Evolutionary conservation across 2,113 vertebrate species (phyloP).

Genomic region (Psittacula cyanocephala): DNA sequence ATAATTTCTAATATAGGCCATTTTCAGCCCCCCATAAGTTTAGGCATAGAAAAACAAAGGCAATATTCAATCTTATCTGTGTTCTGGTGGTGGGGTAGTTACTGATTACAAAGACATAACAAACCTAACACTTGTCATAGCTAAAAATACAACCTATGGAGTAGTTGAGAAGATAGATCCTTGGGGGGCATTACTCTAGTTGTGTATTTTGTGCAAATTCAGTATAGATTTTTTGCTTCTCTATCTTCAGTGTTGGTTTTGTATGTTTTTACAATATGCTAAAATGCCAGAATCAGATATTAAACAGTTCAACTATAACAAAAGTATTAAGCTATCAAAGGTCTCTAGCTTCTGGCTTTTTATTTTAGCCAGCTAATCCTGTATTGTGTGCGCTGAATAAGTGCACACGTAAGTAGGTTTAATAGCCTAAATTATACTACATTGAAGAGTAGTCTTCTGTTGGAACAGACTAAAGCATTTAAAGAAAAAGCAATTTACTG

Average conservation of each 20-base stretch:
- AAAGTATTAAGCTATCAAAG: not conserved
- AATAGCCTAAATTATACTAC: not conserved
- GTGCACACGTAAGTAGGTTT: not conserved
- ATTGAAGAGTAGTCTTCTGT: not conserved
- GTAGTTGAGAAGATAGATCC: not conserved
- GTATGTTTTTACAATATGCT: not conserved
- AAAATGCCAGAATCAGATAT: not conserved
- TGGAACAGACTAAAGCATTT: not conserved
- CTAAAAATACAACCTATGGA: not conserved
- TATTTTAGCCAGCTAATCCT: not conserved
- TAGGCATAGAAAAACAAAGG: not conserved
- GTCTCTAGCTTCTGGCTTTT: not conserved
- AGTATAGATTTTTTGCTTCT: not conserved
- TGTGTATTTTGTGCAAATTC: not conserved
- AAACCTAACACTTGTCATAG: not conserved
- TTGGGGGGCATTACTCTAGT: not conserved
- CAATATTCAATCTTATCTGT: not conserved
- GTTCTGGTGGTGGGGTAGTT: not conserved
- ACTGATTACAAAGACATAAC: not conserved
- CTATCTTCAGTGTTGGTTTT: not conserved
- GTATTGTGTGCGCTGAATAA: not conserved
- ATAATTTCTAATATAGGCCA: not conserved
- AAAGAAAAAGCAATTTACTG: not conserved
- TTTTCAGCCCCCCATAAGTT: not conserved
- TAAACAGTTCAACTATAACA: not conserved